Conservation (phyloP, 1,140 invertebrate species). For the Polypedilum pembai region DNA sequence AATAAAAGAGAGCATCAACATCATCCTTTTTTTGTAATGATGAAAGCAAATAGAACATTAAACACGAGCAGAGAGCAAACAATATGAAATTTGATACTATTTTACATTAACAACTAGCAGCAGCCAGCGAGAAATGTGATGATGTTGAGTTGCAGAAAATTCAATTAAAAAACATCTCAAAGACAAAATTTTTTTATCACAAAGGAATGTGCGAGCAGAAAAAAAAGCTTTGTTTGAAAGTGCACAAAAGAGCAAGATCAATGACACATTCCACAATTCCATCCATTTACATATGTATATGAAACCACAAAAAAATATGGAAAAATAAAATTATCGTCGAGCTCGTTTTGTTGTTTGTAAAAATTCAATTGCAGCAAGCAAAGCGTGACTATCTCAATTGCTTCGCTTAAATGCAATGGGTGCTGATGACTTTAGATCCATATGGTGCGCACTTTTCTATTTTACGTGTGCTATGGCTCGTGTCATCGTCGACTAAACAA, state of each 20-base stretch:
- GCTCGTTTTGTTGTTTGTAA: background rate
- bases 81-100: constrained; percentile 19
- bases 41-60: constrained; percentile 14
- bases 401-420: background rate
- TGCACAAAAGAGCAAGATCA: background rate
- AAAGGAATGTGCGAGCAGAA: background rate
- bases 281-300: background rate
- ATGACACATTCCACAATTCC: background rate
- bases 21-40: constrained; percentile 9
- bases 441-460: background rate
- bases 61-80: constrained; percentile 3
- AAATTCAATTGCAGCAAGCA: constrained; percentile 9
- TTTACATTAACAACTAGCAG: background rate
- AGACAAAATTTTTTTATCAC: too few species aligned
- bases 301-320: background rate
- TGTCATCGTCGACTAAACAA: background rate
- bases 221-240: background rate
- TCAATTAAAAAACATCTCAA: too few species aligned
- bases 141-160: too few species aligned
- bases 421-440: background rate
- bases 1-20: constrained; percentile 4
- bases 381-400: constrained; percentile 16
- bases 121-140: too few species aligned
- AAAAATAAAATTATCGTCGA: background rate
- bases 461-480: background rate